Evolutionary conservation across 2,888 invertebrate genomes (phyloP).

Genomic region (Euzetes globulus): DNA sequence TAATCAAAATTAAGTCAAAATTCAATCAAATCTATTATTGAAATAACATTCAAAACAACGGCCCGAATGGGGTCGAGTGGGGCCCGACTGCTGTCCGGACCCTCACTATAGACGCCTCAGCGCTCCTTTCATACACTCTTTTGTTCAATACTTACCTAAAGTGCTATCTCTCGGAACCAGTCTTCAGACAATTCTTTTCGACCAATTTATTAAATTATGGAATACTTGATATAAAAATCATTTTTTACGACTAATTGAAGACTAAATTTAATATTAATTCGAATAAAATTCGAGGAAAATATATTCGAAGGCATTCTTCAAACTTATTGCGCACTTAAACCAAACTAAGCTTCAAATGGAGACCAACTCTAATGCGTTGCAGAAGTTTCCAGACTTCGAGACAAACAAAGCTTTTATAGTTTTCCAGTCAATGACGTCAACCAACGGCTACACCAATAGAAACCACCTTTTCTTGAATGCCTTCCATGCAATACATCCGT

Average conservation of each 20-base stretch:
- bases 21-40: background rate
- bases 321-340: conserved; percentile 1
- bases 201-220: background rate
- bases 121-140: too few relatives aligned
- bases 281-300: background rate
- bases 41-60: background rate
- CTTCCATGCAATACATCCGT: background rate
- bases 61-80: background rate
- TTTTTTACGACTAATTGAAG: background rate
- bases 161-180: background rate
- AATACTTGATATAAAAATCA: background rate
- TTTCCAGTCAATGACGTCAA: background rate
- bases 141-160: too few relatives aligned
- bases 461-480: background rate
- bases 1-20: background rate
- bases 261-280: background rate
- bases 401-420: background rate
- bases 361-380: background rate
- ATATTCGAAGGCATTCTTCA: background rate
- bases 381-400: background rate
- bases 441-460: background rate
- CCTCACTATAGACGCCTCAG: background rate
- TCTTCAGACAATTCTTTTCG: background rate
- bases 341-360: background rate
- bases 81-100: background rate